Percentiles rank a stretch among this genome's conserved stretches.
Evolutionary conservation across 2,888 invertebrate genomes (phyloP).

Genomic region (Aleiodes testaceus): DNA sequence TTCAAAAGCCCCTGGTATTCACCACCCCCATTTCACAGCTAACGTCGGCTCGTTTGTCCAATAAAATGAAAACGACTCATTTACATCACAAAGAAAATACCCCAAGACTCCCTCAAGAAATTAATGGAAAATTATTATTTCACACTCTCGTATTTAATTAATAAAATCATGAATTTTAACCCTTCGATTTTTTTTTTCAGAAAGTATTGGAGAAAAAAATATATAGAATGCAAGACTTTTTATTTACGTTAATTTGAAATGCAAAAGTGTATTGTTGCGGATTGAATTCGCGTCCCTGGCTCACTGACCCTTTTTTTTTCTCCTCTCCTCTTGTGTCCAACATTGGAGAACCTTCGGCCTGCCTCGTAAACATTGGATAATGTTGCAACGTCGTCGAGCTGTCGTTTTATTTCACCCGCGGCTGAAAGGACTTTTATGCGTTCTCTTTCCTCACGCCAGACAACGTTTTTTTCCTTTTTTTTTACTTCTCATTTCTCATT

Average conservation of each 20-base stretch:
- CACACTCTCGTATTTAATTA: neutral
- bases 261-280: neutral
- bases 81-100: conserved; percentile 33
- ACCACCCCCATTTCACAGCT: conserved; percentile 13
- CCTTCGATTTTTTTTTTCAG: conserved; percentile 4
- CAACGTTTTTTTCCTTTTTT: conserved; percentile 22
- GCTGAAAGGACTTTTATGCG: conserved; percentile 21
- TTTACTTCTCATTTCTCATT: neutral
- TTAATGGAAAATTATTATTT: conserved; percentile 10
- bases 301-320: conserved; percentile 67
- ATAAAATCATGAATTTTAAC: conserved; percentile 12
- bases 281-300: conserved; percentile 62
- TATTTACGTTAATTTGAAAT: conserved; percentile 10
- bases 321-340: neutral
- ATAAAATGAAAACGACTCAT: conserved; percentile 28
- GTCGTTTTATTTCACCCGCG: conserved; percentile 17
- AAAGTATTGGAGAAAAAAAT: neutral
- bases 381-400: conserved; percentile 40
- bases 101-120: conserved; percentile 30
- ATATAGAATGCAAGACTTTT: neutral
- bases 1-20: conserved; percentile 29
- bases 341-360: conserved; percentile 55
- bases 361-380: conserved; percentile 51
- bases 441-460: conserved; percentile 24
- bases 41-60: conserved; percentile 31